Evolutionary conservation across 2,113 vertebrate species (phyloP).

Genomic region (Nicator chloris): DNA sequence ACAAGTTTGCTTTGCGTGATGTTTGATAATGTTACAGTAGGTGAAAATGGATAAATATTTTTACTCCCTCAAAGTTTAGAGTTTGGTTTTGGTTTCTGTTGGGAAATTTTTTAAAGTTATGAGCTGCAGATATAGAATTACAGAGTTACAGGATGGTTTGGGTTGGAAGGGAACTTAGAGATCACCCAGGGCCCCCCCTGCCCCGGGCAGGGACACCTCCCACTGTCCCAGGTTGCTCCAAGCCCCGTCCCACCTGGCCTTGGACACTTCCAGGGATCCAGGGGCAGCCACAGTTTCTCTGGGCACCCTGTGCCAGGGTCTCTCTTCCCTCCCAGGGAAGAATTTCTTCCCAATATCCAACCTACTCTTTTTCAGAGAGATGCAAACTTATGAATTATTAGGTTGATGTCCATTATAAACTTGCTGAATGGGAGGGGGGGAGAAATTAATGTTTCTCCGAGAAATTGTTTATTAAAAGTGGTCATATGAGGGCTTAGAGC

Average conservation of each 20-base stretch:
- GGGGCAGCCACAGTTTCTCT: not conserved
- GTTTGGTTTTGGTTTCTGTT: not conserved
- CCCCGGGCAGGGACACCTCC: not conserved
- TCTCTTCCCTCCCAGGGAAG: accelerated
- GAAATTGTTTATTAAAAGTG: not conserved
- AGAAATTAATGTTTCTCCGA: not conserved
- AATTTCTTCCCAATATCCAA: not conserved
- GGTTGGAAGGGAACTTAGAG: not conserved
- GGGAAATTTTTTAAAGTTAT: not conserved
- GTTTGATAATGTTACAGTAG: not conserved
- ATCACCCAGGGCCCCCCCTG: not conserved
- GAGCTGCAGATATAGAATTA: not conserved
- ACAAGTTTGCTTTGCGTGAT: not conserved
- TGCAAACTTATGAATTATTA: not conserved
- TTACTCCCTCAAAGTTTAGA: not conserved
- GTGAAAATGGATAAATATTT: not conserved
- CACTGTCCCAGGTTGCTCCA: accelerated
- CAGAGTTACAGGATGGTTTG: not conserved
- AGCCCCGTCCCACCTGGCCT: accelerated
- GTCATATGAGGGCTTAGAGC: not conserved
- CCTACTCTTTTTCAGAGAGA: not conserved
- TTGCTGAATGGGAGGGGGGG: not conserved
- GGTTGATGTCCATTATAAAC: not conserved
- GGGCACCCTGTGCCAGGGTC: not conserved
- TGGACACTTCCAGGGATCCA: not conserved